Conservation (phyloP, 2,113 vertebrate genomes). For the Recurvirostra avosetta region DNA sequence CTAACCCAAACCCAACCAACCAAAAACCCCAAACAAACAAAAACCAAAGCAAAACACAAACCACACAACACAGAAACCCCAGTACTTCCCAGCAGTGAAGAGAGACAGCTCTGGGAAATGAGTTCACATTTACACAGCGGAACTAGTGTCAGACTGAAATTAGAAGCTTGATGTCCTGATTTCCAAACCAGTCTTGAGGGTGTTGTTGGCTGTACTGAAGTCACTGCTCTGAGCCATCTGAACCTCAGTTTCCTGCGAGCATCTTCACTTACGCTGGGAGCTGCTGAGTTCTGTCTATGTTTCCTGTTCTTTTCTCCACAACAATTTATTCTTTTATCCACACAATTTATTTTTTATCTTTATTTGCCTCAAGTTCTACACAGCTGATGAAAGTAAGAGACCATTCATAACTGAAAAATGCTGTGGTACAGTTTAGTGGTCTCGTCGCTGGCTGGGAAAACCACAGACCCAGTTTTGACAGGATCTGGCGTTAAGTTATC, state of each 20-base stretch:
- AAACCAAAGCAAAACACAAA: too few relatives aligned
- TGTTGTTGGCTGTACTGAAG: neutral
- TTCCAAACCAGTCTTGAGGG: neutral
- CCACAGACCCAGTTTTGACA: neutral
- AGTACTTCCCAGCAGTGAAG: neutral
- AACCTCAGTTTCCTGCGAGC: neutral
- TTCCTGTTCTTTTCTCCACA: neutral
- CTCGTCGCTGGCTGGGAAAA: neutral
- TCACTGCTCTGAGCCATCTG: neutral
- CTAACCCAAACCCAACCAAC: neutral
- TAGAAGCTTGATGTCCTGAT: neutral
- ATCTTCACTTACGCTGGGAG: neutral
- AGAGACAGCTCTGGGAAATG: neutral
- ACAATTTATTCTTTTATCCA: neutral
- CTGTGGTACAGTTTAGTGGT: neutral
- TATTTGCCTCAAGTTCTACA: neutral
- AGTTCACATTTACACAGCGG: neutral
- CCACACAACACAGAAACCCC: neutral
- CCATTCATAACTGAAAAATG: neutral
- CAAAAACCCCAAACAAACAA: neutral
- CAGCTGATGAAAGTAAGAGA: neutral
- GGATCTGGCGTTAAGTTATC: neutral
- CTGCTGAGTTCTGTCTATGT: neutral
- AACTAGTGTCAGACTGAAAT: neutral
- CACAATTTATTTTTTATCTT: neutral